Conservation (phyloP, 2,888 invertebrate genomes). For the Meghimatium bilineatum region DNA sequence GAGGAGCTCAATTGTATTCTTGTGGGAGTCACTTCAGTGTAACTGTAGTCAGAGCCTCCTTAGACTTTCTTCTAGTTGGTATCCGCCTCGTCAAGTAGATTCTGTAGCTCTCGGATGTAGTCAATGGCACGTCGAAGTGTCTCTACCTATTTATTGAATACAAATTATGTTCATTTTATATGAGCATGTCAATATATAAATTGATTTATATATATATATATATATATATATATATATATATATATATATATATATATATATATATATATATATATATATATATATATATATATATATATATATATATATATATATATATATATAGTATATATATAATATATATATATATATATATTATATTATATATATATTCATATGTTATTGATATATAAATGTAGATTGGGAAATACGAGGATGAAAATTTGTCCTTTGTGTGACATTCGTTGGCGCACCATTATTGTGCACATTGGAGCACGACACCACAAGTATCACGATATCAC, state of each 20-base stretch:
- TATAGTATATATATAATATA: no score
- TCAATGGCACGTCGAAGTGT: conserved; percentile 74
- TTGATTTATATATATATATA: neutral
- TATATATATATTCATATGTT: no score
- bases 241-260: neutral
- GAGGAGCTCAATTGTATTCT: neutral
- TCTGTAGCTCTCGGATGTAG: conserved; percentile 73
- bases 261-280: neutral
- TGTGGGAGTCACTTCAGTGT: neutral
- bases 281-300: no score
- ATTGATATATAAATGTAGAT: no score
- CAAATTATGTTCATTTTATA: no score
- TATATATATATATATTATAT: no score
- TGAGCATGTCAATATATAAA: neutral
- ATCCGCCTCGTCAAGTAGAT: conserved; percentile 51
- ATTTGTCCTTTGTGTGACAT: no score
- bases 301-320: no score
- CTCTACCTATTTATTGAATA: conserved; percentile 57
- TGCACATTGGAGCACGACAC: no score
- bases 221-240: neutral
- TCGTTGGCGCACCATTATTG: no score
- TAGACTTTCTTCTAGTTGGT: neutral
- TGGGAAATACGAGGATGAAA: no score
- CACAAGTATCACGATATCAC: no score
- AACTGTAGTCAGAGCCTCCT: neutral